phyloP scores from a whole-genome alignment of 2,797 vertebrate species.

The Squalus acanthias region DNA sequence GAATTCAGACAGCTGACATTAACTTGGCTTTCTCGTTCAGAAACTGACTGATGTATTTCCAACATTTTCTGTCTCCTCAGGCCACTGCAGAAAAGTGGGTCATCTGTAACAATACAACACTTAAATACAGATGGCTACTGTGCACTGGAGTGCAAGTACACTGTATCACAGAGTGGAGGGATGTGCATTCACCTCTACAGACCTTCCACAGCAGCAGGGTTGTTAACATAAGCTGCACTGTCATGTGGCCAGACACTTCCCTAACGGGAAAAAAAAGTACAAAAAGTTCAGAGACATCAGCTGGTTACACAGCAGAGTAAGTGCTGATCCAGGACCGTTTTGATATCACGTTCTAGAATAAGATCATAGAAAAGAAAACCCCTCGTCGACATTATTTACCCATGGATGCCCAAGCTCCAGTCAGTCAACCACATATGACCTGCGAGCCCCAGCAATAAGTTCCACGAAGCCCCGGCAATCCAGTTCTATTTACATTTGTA shows the following conservation, averaged over 20 bases:
- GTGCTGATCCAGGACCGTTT: no score
- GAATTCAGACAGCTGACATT: not conserved
- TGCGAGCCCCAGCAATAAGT: no score
- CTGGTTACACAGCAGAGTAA: no score
- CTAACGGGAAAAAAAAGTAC: no score
- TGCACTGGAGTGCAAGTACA: not conserved
- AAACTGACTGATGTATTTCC: not conserved
- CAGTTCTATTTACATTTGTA: no score
- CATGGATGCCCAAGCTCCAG: no score
- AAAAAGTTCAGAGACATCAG: no score
- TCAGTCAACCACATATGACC: no score
- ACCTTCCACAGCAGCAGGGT: not conserved
- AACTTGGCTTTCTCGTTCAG: not conserved
- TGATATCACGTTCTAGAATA: no score
- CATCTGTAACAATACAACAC: not conserved
- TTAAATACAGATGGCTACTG: not conserved
- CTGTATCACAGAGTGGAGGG: not conserved
- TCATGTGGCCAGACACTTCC: not conserved
- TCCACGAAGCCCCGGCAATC: no score
- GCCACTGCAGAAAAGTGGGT: not conserved
- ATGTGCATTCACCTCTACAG: not conserved
- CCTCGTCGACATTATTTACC: no score
- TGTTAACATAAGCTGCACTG: not conserved
- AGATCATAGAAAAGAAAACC: no score
- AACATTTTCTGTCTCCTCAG: not conserved